phyloP scores from a whole-genome alignment of 2,797 vertebrate species.

The Lacerta viridis region DNA sequence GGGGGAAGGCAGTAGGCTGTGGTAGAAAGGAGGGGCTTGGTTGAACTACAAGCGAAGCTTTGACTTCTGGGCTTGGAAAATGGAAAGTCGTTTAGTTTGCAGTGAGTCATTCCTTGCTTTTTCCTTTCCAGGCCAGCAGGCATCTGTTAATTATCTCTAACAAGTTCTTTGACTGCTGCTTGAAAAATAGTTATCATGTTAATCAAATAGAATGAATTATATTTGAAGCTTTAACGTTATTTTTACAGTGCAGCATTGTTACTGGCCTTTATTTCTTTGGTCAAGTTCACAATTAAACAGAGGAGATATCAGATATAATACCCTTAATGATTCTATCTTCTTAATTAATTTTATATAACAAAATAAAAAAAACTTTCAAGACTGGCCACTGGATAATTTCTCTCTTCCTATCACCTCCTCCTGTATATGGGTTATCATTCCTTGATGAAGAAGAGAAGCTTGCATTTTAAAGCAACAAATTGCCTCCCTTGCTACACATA shows the following conservation, averaged over 20 bases:
- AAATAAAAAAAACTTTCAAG: not conserved
- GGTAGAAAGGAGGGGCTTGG: not conserved
- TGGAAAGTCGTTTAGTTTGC: not conserved
- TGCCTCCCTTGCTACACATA: not conserved
- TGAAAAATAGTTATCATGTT: not conserved
- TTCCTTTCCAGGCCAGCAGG: not conserved
- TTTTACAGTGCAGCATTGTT: not conserved
- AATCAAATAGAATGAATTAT: not conserved
- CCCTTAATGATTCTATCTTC: too few species aligned
- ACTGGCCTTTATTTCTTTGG: not conserved
- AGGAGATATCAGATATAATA: not conserved
- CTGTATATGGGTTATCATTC: not conserved
- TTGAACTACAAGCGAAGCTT: not conserved
- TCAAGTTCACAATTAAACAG: not conserved
- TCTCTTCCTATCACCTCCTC: not conserved
- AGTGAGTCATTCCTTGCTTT: not conserved
- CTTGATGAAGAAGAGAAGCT: not conserved
- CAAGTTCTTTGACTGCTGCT: not conserved
- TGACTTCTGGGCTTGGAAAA: not conserved
- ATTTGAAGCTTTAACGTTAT: not conserved
- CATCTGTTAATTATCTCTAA: not conserved
- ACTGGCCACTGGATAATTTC: not conserved
- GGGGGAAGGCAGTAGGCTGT: not conserved
- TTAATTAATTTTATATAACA: not conserved
- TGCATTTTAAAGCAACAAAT: not conserved